Evolutionary conservation across 2,888 invertebrate species (phyloP).

Genomic region (Leptopterna dolabrata): DNA sequence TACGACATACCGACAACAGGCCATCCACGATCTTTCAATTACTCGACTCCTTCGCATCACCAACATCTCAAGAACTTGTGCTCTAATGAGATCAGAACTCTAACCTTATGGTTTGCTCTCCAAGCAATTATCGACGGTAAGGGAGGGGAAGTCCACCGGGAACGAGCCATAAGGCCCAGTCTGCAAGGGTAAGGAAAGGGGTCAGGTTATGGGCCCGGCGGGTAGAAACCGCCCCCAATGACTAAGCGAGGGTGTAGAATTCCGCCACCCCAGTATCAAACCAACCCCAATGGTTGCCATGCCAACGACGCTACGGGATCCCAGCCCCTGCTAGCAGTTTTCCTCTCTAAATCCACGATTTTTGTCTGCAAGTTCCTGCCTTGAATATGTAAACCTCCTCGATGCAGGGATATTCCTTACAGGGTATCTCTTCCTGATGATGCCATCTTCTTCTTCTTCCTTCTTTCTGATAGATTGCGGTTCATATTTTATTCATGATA

Average conservation of each 20-base stretch:
- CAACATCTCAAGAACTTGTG: not conserved
- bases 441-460: not conserved
- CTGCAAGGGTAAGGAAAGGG: not conserved
- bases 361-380: slow-evolving; percentile 1
- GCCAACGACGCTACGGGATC: slow-evolving; percentile 6
- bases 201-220: not conserved
- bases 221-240: not conserved
- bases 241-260: not conserved
- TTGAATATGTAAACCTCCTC: slow-evolving; percentile 31
- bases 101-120: not conserved
- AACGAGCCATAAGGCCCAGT: not conserved
- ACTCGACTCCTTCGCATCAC: not conserved
- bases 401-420: not conserved
- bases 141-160: not conserved
- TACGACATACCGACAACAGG: too few species aligned
- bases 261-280: not conserved
- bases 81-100: not conserved
- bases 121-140: not conserved
- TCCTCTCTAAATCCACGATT: slow-evolving; percentile 1
- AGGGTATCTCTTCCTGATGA: not conserved
- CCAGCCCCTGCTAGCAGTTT: not conserved
- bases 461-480: not conserved
- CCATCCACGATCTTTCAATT: too few species aligned
- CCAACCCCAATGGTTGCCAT: not conserved
- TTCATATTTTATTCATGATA: slow-evolving; percentile 20